phyloP scores from a whole-genome alignment of 2,797 vertebrate genomes.

The Pseudopleuronectes americanus region DNA sequence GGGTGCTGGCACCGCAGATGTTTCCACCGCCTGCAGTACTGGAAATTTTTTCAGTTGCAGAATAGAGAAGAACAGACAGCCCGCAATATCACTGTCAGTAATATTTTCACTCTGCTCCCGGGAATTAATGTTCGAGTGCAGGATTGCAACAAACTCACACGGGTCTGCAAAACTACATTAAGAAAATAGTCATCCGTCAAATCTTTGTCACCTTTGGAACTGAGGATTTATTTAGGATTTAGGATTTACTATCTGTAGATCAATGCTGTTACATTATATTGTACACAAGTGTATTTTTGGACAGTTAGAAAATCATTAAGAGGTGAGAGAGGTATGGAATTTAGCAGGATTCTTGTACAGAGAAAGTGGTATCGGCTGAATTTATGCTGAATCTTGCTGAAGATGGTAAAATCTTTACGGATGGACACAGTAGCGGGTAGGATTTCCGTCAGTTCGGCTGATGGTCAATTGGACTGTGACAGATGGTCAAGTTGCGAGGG shows the following conservation, averaged over 20 bases:
- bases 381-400: too few species aligned
- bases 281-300: background rate
- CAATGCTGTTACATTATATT: background rate
- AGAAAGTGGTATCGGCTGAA: too few species aligned
- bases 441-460: too few species aligned
- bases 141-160: slow-evolving; percentile 44
- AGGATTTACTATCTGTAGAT: background rate
- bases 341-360: too few species aligned
- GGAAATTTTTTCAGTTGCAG: slow-evolving; percentile 64
- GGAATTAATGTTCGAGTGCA: slow-evolving; percentile 58
- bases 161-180: slow-evolving; percentile 45
- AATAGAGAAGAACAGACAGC: slow-evolving; percentile 54
- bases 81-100: slow-evolving; percentile 61
- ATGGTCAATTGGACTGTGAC: too few species aligned
- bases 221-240: too few species aligned
- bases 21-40: slow-evolving; percentile 64
- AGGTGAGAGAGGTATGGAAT: too few species aligned
- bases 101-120: slow-evolving; percentile 55
- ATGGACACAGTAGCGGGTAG: too few species aligned
- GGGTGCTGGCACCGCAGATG: slow-evolving; percentile 70
- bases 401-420: too few species aligned
- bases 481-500: too few species aligned
- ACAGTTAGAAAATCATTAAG: too few species aligned
- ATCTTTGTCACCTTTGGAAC: slow-evolving; percentile 31
- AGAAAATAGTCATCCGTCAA: slow-evolving; percentile 36